phyloP scores from a whole-genome alignment of 2,888 invertebrate species.

The Aethes cnicana region DNA sequence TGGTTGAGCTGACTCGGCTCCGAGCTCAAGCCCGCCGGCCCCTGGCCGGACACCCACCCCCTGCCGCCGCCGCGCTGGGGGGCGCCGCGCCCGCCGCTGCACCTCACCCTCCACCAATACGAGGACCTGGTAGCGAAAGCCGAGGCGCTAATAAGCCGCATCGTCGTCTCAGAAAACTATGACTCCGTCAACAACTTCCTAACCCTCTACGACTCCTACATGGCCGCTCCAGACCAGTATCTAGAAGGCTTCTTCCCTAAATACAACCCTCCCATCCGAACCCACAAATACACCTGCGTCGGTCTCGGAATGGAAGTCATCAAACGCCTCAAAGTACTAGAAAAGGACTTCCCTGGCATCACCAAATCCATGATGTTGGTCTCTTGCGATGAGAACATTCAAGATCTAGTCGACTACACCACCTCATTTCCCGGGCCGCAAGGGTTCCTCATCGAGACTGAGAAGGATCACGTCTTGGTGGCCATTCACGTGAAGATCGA shows the following conservation, averaged over 20 bases:
- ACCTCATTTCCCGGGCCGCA: constrained; percentile 84
- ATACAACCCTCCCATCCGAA: constrained; percentile 92
- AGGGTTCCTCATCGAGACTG: constrained; percentile 85
- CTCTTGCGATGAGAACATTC: constrained; percentile 94
- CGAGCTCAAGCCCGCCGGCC: constrained; percentile 52
- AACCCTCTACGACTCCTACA: constrained; percentile 85
- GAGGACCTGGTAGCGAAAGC: constrained; percentile 91
- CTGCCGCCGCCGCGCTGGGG: constrained; percentile 76
- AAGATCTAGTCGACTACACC: constrained; percentile 83
- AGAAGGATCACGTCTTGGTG: constrained; percentile 94
- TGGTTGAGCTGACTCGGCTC: constrained; percentile 98
- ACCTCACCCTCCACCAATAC: constrained; percentile 89
- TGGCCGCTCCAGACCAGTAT: constrained; percentile 85
- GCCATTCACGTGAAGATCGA: constrained; percentile 89
- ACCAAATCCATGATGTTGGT: constrained; percentile 88
- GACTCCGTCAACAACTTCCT: constrained; percentile 95
- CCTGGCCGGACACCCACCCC: constrained; percentile 76
- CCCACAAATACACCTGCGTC: constrained; percentile 93
- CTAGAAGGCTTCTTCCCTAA: constrained; percentile 90
- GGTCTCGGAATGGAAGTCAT: constrained; percentile 93
- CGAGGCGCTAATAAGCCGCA: constrained; percentile 91
- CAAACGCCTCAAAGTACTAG: constrained; percentile 83
- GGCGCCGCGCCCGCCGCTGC: constrained; percentile 81
- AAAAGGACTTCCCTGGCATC: constrained; percentile 85
- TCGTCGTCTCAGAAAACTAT: constrained; percentile 93